These are phyloP conservation scores for Heliconius erato DNA, from an alignment of 2,888 invertebrate genomes.

Conservation along the genomic window DNA sequence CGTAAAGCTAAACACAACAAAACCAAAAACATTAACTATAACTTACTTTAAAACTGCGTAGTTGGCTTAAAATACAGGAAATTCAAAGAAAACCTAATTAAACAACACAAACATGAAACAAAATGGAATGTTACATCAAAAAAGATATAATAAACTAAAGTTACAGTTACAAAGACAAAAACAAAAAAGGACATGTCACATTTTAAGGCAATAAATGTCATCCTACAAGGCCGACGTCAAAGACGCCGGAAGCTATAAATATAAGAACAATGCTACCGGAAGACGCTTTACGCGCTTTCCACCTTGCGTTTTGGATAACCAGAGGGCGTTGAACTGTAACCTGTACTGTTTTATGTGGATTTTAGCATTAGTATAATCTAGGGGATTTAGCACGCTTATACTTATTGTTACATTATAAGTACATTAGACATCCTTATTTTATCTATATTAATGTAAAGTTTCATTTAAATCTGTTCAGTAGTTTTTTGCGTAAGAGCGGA, in stretches of 20 bases:
- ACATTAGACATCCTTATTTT: background rate
- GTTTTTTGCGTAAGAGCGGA: no score
- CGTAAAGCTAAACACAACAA: background rate
- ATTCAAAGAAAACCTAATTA: background rate
- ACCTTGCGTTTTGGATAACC: conserved; percentile 36
- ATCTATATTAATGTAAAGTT: no score
- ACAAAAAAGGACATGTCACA: conserved; percentile 23
- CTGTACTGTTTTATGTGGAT: conserved; percentile 7
- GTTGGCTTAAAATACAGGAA: background rate
- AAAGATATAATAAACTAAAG: conserved; percentile 12
- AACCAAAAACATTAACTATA: background rate
- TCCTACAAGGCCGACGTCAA: conserved; percentile 39
- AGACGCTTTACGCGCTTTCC: conserved; percentile 45
- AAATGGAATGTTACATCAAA: conserved; percentile 5
- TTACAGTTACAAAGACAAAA: conserved; percentile 11
- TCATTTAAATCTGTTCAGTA: no score
- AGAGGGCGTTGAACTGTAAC: conserved; percentile 39
- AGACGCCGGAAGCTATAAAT: conserved; percentile 45
- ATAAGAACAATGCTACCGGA: conserved; percentile 47
- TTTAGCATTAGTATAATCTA: background rate
- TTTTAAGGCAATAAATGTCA: conserved; percentile 44
- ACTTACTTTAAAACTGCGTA: background rate
- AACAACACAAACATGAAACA: background rate
- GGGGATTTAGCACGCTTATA: no score
- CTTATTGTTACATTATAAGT: no score